Evolutionary conservation across 2,888 invertebrate species (phyloP).

Genomic region (Dioctria rufipes): DNA sequence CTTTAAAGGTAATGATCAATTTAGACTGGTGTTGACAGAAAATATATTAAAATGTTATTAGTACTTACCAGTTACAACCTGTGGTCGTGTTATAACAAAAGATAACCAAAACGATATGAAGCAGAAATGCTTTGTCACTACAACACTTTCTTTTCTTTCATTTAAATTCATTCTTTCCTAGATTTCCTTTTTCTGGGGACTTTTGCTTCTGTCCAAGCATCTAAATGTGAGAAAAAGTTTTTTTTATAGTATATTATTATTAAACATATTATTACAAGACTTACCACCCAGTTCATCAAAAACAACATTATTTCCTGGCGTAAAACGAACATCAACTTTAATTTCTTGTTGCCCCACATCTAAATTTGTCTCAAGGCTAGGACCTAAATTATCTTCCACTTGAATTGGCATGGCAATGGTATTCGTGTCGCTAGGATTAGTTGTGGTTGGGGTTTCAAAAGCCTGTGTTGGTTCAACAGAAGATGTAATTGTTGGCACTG

Average conservation of each 20-base stretch:
- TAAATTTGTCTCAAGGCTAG: too few relatives aligned
- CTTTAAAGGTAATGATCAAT: too few relatives aligned
- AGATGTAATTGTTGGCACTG: too few relatives aligned
- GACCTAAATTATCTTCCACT: too few relatives aligned
- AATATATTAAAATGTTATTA: neutral
- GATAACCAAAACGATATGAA: neutral
- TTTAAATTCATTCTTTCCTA: constrained; percentile 22
- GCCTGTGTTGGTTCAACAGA: too few relatives aligned
- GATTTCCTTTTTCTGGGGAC: constrained; percentile 21
- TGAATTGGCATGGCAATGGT: too few relatives aligned
- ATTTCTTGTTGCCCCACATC: neutral
- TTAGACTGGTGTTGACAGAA: neutral
- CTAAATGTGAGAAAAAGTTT: neutral
- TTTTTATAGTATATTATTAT: neutral
- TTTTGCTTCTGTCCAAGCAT: constrained; percentile 40
- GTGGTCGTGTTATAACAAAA: neutral
- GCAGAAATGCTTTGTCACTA: neutral
- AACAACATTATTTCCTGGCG: neutral
- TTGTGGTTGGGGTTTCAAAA: too few relatives aligned
- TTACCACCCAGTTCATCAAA: constrained; percentile 28
- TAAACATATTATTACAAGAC: neutral
- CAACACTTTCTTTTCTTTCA: neutral
- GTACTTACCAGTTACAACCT: constrained; percentile 33
- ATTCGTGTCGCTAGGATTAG: too few relatives aligned
- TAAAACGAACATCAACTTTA: neutral